These are phyloP conservation scores for Heterocephalus glaber DNA, from an alignment of 2,113 vertebrate species.

Conservation along the genomic window DNA sequence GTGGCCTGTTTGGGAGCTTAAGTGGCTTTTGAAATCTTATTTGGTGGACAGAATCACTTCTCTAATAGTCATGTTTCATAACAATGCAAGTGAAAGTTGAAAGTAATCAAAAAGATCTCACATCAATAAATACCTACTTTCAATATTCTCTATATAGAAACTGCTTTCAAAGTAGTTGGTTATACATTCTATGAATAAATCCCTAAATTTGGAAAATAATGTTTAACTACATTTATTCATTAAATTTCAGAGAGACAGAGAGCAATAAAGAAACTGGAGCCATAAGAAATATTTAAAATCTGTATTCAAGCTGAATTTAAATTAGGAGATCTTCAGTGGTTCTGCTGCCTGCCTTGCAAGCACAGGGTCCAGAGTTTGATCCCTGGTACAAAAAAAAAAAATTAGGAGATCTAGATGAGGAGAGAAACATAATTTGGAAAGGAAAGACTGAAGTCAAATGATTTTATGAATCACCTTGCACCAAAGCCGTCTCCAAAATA, in stretches of 20 bases:
- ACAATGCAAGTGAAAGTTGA: neutral
- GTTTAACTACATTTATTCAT: neutral
- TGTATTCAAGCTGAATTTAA: neutral
- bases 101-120: neutral
- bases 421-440: neutral
- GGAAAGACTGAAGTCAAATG: neutral
- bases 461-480: neutral
- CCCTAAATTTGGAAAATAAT: neutral
- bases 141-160: neutral
- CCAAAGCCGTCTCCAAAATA: slow-evolving; percentile 9
- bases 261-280: neutral
- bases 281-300: neutral
- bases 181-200: neutral
- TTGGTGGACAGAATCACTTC: neutral
- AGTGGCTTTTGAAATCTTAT: neutral
- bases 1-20: neutral
- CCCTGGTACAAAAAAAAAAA: too few species aligned
- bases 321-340: too few species aligned
- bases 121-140: slow-evolving; percentile 29
- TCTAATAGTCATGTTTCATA: neutral
- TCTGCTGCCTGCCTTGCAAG: too few species aligned
- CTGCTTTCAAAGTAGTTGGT: neutral
- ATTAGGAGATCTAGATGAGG: neutral
- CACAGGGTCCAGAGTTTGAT: too few species aligned
- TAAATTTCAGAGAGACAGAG: neutral